Evolutionary conservation across 2,113 vertebrate species (phyloP), one percentile per base, ranked within the genome.

Genomic region (Rhea americana): DNA sequence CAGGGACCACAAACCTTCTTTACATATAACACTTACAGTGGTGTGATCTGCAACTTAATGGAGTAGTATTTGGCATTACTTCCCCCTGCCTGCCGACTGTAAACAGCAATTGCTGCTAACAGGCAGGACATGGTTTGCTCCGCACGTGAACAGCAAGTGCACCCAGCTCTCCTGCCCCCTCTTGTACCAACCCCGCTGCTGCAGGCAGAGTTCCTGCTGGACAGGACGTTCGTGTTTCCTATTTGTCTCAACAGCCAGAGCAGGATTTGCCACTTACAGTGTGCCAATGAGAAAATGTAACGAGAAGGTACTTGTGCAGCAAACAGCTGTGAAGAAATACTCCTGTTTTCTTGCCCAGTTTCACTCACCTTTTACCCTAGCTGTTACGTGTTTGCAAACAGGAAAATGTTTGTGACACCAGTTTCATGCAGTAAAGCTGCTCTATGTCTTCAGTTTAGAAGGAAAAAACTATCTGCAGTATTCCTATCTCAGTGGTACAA

Each of bases 1-100:
- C 2, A 0, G 45, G 71, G 19, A 25, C n/a, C 8, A 3, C 3
- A 28, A 59, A 7, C 51, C 67, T n/a, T 37, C 56, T 80, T 76
- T 6, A 39, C 13, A 9, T 32, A 16, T 30, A 48, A 50, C 5
- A 22, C 37, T 61, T 65, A 11, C 51, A 67, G 21, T 0, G 3
- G 35, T 50, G 55, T 88, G n/a, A 39, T 59, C 32, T 0, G 0
- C 11, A 50, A 4, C 20, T 65, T 15, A 26, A 32, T 0, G 0
- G 51, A 50, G 53, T 48, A 3, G 1, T 12, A n/a, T 84, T 41
- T 70, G 12, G 37, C 41, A 66, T 32, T 51, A n/a, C 68, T 37
- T 37, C n/a, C 47, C n/a, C 7, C 25, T 9, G 10, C 48, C 32
- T 6, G 66, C 15, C 63, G 76, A 65, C 5, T 4, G 19, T 16